Evolutionary conservation across 2,113 vertebrate genomes (phyloP).

Genomic region (Baryphthengus martii): DNA sequence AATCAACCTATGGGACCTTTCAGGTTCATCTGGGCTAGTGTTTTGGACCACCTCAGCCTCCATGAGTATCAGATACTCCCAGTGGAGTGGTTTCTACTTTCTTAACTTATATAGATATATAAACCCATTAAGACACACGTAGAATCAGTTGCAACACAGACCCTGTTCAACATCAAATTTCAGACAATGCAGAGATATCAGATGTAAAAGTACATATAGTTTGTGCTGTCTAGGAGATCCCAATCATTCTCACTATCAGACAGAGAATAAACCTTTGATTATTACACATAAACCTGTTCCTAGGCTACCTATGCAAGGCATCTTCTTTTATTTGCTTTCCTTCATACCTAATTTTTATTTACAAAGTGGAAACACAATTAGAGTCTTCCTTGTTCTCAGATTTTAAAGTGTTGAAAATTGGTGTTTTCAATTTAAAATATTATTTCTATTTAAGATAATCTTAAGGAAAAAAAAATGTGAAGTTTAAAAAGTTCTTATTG

Average conservation of each 20-base stretch:
- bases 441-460: neutral
- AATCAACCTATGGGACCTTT: fast-evolving
- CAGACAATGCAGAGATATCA: neutral
- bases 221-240: neutral
- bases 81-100: neutral
- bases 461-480: neutral
- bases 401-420: neutral
- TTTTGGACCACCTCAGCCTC: neutral
- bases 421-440: neutral
- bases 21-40: neutral
- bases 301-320: neutral
- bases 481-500: neutral
- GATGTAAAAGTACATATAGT: neutral
- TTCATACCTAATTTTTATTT: neutral
- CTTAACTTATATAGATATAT: neutral
- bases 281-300: neutral
- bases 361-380: neutral
- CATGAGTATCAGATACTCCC: neutral
- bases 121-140: neutral
- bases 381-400: neutral
- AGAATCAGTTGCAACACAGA: neutral
- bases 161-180: neutral
- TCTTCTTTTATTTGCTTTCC: neutral
- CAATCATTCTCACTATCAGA: neutral
- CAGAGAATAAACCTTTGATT: neutral